Evolutionary conservation across 2,797 vertebrate genomes (phyloP).

Genomic region (Myotis daubentonii): DNA sequence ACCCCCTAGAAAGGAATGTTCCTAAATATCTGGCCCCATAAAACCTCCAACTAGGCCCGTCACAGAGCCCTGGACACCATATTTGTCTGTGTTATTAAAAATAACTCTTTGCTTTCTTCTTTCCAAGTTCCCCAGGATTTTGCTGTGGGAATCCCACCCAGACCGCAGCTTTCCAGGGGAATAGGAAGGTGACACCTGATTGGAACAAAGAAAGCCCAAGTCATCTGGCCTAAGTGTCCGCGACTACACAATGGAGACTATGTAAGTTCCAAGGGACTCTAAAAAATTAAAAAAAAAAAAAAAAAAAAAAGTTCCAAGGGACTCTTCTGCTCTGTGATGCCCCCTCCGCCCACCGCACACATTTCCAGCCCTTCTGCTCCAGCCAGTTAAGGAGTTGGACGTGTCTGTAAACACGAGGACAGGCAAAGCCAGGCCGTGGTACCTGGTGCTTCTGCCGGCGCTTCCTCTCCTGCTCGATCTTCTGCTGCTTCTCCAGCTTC

Average conservation of each 20-base stretch:
- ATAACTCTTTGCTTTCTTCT: not conserved
- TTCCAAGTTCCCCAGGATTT: not conserved
- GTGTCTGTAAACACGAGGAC: accelerated
- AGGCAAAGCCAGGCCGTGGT: not conserved
- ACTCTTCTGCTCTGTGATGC: not conserved
- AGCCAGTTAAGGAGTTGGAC: accelerated
- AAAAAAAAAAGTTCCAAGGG: not conserved
- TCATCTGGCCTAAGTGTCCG: not conserved
- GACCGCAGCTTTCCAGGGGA: not conserved
- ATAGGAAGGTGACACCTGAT: accelerated
- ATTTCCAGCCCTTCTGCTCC: not conserved
- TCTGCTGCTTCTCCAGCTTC: conserved; percentile 99
- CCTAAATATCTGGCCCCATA: conserved; percentile 36
- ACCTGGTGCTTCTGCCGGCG: conserved; percentile 99
- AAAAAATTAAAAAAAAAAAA: no score
- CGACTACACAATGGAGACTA: not conserved
- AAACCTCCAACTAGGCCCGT: not conserved
- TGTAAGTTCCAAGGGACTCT: accelerated
- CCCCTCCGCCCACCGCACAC: accelerated
- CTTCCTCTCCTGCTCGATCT: conserved; percentile 98
- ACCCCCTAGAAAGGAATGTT: conserved; percentile 15
- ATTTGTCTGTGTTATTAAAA: conserved; percentile 10
- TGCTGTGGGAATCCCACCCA: not conserved
- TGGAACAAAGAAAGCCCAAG: not conserved
- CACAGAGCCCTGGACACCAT: not conserved